Conservation (phyloP, 2,888 invertebrate genomes). For the Lobophora halterata region DNA sequence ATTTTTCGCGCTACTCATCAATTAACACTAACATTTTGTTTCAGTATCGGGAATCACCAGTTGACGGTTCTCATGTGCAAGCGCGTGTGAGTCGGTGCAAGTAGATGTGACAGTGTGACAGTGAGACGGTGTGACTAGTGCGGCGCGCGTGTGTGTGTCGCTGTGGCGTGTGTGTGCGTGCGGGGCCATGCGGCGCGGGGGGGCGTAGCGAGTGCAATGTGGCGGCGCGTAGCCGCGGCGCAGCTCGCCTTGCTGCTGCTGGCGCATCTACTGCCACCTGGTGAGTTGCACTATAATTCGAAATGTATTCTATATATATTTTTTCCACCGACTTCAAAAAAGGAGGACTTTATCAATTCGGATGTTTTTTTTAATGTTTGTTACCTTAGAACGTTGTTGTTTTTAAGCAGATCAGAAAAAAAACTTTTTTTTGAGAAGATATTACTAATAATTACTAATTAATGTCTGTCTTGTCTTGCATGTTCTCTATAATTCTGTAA, state of each 20-base stretch:
- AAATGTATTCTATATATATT: constrained; percentile 1
- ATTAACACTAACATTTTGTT: too few relatives aligned
- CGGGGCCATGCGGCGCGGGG: constrained; percentile 44
- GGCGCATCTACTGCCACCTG: constrained; percentile 56
- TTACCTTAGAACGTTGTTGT: too few relatives aligned
- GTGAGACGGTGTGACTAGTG: constrained; percentile 29
- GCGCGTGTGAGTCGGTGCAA: neutral
- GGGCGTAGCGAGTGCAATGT: constrained; percentile 53
- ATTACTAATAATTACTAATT: too few relatives aligned
- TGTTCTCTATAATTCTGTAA: too few relatives aligned
- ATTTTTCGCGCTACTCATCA: too few relatives aligned
- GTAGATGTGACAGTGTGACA: constrained; percentile 13
- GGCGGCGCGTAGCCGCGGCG: constrained; percentile 57
- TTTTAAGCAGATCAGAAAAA: too few relatives aligned
- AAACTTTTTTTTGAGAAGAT: too few relatives aligned
- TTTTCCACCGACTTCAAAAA: too few relatives aligned
- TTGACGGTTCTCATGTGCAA: too few relatives aligned
- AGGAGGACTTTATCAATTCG: too few relatives aligned
- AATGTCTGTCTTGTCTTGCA: too few relatives aligned
- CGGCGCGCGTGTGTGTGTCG: constrained; percentile 33
- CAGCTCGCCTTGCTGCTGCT: constrained; percentile 60
- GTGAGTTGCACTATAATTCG: constrained; percentile 39
- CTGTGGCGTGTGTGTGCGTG: constrained; percentile 30
- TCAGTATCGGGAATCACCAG: constrained; percentile 14
- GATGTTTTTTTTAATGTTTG: too few relatives aligned